Evolutionary conservation across 2,797 vertebrate genomes (phyloP).

Genomic region (Mormyrus hasselquistii): DNA sequence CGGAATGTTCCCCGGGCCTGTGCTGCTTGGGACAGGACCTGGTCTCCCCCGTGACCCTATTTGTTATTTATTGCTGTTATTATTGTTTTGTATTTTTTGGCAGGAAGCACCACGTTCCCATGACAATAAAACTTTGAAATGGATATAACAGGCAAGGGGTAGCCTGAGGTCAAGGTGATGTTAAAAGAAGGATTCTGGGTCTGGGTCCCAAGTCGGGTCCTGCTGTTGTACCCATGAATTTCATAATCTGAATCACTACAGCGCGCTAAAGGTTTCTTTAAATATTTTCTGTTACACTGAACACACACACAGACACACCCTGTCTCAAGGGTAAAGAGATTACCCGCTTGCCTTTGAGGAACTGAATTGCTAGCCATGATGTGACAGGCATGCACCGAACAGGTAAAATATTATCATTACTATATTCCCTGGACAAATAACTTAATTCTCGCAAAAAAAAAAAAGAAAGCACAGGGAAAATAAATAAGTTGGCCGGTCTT

Average conservation of each 20-base stretch:
- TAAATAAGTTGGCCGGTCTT: slow-evolving; percentile 18
- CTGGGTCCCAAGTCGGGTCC: too few relatives aligned
- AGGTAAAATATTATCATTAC: slow-evolving; percentile 30
- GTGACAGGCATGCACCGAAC: neutral
- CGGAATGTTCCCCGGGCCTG: neutral
- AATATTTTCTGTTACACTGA: neutral
- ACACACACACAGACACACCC: neutral
- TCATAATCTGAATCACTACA: neutral
- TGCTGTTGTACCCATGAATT: neutral
- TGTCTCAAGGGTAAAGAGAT: neutral
- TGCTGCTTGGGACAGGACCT: neutral
- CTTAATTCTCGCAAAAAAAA: slow-evolving; percentile 15
- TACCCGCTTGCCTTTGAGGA: neutral
- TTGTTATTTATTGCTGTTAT: slow-evolving; percentile 14
- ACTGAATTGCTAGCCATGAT: slow-evolving; percentile 25
- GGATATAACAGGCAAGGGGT: neutral
- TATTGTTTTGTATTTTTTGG: neutral
- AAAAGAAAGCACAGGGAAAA: slow-evolving; percentile 1
- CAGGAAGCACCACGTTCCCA: neutral
- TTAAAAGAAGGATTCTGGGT: neutral
- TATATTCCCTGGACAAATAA: slow-evolving; percentile 25
- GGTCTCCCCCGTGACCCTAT: neutral
- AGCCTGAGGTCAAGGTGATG: neutral
- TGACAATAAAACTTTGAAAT: neutral
- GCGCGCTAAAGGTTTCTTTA: neutral